Evolutionary conservation across 2,113 vertebrate genomes (phyloP), one percentile per base, ranked within the genome.

Genomic region (Aptenodytes patagonicus): DNA sequence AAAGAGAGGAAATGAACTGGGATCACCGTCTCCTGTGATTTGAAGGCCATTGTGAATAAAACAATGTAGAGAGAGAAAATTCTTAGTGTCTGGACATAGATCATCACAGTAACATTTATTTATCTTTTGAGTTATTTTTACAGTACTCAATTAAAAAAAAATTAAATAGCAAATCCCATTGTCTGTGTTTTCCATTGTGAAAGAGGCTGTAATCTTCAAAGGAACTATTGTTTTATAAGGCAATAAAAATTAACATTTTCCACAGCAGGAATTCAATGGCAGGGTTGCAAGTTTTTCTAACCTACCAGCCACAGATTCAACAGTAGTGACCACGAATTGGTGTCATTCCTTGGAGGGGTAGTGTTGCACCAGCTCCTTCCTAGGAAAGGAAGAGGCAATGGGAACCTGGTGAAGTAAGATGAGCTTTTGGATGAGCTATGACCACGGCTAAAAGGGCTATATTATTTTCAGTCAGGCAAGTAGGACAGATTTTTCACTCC

Each of bases 101-200:
- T 95, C 97, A 98, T 97, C 97, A 91, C 69, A 97, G 95, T 96
- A 96, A 93, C 97, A 96, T 96, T 98, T 98, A 98, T 97, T 98
- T 98, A 97, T 98, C 97, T 98, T 97, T 87, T 87, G 97, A 96
- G 94, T 96, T 98, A 97, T 97, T 98, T 98, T 98, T 98, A 98
- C 96, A 98, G 89, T 95, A 82, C 91, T 96, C 97, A 98, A 98
- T 98, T 97, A 95, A 97, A 98, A 98, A 98, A 97, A 97, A 96
- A 97, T 96, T 90, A 97, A 99, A 99, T 95, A 99, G 97, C 90
- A 92, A 94, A 92, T 98, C 73, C 97, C 90, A 97, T 98, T 98
- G 97, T 98, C 94, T 97, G 58, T 97, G 78, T 97, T 96, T 95
- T 97, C 89, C 95, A 97, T 96, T 97, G 71, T 83, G 83, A 97